phyloP scores from a whole-genome alignment of 1,140 invertebrate species.

The Berghia stephanieae region DNA sequence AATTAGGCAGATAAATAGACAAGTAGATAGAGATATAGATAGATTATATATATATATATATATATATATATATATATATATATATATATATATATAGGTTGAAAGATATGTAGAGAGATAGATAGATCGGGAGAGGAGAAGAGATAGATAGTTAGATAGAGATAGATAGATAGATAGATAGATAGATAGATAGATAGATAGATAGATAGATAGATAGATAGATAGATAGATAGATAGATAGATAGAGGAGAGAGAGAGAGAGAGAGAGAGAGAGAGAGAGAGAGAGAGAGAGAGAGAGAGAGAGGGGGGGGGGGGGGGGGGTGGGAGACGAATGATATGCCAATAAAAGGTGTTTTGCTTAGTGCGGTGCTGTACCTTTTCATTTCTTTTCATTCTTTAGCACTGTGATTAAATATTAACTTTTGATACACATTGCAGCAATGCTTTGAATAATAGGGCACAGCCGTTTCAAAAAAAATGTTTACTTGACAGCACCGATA shows the following conservation, averaged over 20 bases:
- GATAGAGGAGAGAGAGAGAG: not conserved
- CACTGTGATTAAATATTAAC: constrained; percentile 1
- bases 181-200: not conserved
- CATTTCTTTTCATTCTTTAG: too few species aligned
- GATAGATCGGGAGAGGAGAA: not conserved
- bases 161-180: not conserved
- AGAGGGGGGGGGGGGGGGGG: not conserved
- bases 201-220: not conserved
- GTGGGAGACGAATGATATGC: not conserved
- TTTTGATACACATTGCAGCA: not conserved
- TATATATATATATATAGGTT: constrained; percentile 20
- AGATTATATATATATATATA: constrained; percentile 19
- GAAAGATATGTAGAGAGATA: not conserved
- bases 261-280: not conserved
- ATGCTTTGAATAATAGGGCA: not conserved
- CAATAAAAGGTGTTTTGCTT: not conserved
- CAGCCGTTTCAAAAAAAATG: not conserved
- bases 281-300: not conserved
- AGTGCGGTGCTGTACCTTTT: too few species aligned
- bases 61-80: constrained; percentile 11
- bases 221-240: not conserved
- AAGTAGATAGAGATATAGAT: too few species aligned
- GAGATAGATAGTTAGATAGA: not conserved
- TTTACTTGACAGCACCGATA: not conserved
- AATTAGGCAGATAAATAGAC: too few species aligned